These are phyloP conservation scores for Argyresthia goedartella DNA, from an alignment of 2,888 invertebrate genomes.

Conservation along the genomic window DNA sequence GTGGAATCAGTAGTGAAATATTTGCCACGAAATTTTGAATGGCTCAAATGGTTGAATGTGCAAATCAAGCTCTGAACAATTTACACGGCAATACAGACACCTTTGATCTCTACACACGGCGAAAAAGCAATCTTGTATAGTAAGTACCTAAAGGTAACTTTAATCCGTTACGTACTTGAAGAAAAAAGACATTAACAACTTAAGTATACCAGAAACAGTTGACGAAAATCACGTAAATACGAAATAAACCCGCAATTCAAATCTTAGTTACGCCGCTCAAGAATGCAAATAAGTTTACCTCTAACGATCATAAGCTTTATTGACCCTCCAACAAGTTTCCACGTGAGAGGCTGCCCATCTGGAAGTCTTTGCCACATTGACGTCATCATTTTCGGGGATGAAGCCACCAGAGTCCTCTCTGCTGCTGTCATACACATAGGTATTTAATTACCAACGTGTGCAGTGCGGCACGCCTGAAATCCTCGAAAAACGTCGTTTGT, in stretches of 20 bases:
- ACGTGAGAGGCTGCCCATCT: conserved; percentile 16
- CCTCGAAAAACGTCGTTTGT: conserved; percentile 17
- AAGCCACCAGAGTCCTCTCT: conserved; percentile 42
- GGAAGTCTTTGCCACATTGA: conserved; percentile 35
- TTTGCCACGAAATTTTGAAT: too few species aligned
- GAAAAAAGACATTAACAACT: too few species aligned
- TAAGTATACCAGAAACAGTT: too few species aligned
- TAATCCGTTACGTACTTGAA: too few species aligned
- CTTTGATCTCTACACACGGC: too few species aligned
- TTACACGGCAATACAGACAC: too few species aligned
- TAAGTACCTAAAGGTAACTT: too few species aligned
- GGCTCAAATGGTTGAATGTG: too few species aligned
- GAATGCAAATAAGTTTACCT: not conserved
- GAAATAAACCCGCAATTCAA: too few species aligned
- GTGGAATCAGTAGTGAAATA: not conserved
- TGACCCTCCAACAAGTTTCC: conserved; percentile 1
- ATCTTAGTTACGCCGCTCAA: not conserved
- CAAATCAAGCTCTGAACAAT: too few species aligned
- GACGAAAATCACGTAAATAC: too few species aligned
- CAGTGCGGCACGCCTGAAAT: conserved; percentile 67
- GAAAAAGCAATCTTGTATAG: too few species aligned
- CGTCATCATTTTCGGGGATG: conserved; percentile 49
- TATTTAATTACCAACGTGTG: conserved; percentile 69
- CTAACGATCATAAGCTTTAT: conserved; percentile 1
- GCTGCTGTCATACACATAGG: conserved; percentile 61